phyloP scores from a whole-genome alignment of 64 coral and sea anemone species.

The Pocillopora damicornis region DNA sequence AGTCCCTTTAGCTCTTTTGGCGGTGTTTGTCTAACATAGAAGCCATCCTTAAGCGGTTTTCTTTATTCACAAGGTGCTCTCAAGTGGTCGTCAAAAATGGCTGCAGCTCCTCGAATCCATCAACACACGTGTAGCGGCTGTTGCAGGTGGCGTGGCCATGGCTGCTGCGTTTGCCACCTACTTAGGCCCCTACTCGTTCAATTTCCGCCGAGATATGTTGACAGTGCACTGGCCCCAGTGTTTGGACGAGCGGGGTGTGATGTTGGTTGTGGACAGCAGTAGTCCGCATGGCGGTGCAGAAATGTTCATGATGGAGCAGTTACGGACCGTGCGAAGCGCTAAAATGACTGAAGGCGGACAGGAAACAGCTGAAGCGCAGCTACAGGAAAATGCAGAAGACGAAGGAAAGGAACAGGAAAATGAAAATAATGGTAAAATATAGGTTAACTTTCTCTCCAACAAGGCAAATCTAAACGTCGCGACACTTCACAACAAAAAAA shows the following conservation, averaged over 20 bases:
- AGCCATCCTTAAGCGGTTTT: not conserved
- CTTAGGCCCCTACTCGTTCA: conserved; percentile 87
- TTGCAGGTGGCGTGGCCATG: conserved; percentile 83
- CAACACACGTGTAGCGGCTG: conserved; percentile 75
- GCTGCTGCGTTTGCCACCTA: conserved; percentile 94
- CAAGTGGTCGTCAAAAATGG: conserved; percentile 94
- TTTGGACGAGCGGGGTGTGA: conserved; percentile 87
- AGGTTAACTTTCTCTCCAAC: too few relatives aligned
- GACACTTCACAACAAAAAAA: too few relatives aligned
- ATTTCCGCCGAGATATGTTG: conserved; percentile 89
- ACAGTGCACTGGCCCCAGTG: conserved; percentile 86
- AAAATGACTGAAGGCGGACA: not conserved
- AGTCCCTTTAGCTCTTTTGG: not conserved
- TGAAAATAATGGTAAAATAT: not conserved
- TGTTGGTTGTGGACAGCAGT: conserved; percentile 64
- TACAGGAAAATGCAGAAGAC: conserved; percentile 27
- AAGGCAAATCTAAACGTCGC: too few relatives aligned
- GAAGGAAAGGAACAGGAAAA: not conserved
- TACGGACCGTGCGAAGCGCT: not conserved
- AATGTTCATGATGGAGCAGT: conserved; percentile 34
- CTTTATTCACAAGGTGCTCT: conserved; percentile 54
- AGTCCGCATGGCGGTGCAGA: conserved; percentile 41
- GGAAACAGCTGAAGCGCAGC: not conserved
- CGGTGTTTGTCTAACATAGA: not conserved
- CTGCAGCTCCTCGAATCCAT: conserved; percentile 68